Percentiles rank a stretch among this genome's conserved stretches.
Evolutionary conservation across 2,888 invertebrate genomes (phyloP).

Genomic region (Lycophotia porphyrea): DNA sequence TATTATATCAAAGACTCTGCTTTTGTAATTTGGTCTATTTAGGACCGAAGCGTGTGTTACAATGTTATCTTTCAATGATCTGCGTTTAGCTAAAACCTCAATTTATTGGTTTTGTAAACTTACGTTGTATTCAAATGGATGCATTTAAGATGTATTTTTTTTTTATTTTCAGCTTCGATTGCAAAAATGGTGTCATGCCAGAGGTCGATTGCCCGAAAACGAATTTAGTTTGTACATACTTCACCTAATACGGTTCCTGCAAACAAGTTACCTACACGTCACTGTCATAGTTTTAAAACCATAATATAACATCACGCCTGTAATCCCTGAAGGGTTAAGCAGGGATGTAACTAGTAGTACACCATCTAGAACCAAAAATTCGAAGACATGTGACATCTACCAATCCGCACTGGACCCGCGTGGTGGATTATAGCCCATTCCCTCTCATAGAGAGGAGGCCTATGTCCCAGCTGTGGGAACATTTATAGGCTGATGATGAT

Average conservation of each 20-base stretch:
- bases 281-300: background rate
- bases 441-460: no score
- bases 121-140: background rate
- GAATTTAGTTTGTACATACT: background rate
- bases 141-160: background rate
- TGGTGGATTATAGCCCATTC: no score
- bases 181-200: background rate
- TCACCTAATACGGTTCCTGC: background rate
- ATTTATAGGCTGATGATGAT: no score
- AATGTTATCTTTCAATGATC: background rate
- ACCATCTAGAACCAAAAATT: no score
- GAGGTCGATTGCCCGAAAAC: background rate
- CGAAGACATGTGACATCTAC: no score
- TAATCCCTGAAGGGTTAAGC: no score
- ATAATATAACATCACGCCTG: no score
- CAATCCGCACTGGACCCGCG: no score
- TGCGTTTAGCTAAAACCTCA: conserved; percentile 3
- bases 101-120: conserved; percentile 1
- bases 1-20: conserved; percentile 26
- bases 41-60: background rate
- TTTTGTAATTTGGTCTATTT: conserved; percentile 39
- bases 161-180: background rate
- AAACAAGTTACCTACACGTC: background rate
- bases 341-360: no score
- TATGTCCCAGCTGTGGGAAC: no score